Evolutionary conservation across 2,797 vertebrate species (phyloP).

Genomic region (Eulemur albifrons): DNA sequence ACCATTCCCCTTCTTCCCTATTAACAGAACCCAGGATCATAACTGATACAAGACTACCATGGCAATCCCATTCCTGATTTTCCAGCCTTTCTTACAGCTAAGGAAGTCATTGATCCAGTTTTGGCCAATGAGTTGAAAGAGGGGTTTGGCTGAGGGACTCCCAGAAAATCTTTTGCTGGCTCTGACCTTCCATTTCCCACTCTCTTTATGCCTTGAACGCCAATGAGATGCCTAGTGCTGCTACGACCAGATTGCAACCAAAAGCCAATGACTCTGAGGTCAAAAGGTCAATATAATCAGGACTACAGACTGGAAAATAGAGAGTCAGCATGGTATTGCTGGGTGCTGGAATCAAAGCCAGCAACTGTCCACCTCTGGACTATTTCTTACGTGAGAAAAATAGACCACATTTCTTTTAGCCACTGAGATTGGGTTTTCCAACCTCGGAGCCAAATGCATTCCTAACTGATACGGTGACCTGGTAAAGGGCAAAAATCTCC

Average conservation of each 20-base stretch:
- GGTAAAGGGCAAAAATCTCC: not conserved
- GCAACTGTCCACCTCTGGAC: not conserved
- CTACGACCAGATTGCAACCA: not conserved
- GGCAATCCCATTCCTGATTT: not conserved
- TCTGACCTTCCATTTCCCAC: not conserved
- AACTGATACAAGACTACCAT: not conserved
- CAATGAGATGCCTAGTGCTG: not conserved
- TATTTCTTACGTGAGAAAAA: slow-evolving; percentile 6
- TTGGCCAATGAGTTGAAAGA: not conserved
- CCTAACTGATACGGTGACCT: not conserved
- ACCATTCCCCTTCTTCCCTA: not conserved
- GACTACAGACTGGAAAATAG: not conserved
- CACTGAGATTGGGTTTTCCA: not conserved
- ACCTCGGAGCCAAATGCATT: not conserved
- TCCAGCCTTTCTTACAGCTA: not conserved
- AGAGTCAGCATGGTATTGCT: not conserved
- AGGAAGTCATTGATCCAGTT: not conserved
- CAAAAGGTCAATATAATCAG: not conserved
- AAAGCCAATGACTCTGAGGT: not conserved
- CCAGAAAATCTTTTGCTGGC: not conserved
- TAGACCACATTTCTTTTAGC: not conserved
- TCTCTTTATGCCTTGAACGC: not conserved
- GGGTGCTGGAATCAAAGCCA: not conserved
- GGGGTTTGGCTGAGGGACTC: no score
- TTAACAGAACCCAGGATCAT: not conserved